Conservation (phyloP, 2,888 invertebrate species). For the Oxystoma pomonae region DNA sequence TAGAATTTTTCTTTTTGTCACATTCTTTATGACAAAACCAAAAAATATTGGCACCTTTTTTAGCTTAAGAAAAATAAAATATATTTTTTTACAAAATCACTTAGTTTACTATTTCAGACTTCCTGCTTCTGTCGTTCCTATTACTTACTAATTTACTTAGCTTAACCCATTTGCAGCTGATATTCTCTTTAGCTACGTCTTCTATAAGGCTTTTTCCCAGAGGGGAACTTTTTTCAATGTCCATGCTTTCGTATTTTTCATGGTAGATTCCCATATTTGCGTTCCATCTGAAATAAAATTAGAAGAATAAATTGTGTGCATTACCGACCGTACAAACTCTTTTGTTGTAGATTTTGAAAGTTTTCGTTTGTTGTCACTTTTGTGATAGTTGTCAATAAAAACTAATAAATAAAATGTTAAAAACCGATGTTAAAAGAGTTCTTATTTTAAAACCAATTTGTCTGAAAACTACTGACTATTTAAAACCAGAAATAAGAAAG, state of each 20-base stretch:
- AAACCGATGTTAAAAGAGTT: no score
- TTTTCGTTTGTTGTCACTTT: no score
- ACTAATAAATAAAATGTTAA: no score
- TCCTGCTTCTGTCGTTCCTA: slow-evolving; percentile 31
- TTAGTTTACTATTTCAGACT: not conserved
- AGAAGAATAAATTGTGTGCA: no score
- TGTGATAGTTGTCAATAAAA: no score
- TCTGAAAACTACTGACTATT: no score
- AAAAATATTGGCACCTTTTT: not conserved
- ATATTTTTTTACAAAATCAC: not conserved
- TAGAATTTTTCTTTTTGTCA: slow-evolving; percentile 20
- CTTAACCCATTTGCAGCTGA: slow-evolving; percentile 54
- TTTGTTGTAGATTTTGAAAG: no score
- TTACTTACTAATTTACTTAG: slow-evolving; percentile 35
- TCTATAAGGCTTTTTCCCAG: slow-evolving; percentile 59
- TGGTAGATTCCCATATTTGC: slow-evolving; percentile 41
- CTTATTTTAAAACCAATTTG: no score
- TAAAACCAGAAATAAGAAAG: no score
- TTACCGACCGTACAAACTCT: no score
- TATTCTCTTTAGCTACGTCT: slow-evolving; percentile 54
- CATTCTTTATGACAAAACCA: slow-evolving; percentile 10
- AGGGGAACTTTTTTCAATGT: slow-evolving; percentile 56
- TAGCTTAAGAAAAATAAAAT: slow-evolving; percentile 1
- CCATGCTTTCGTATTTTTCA: slow-evolving; percentile 56
- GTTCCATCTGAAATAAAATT: slow-evolving; percentile 42